Evolutionary conservation across 2,797 vertebrate species (phyloP), one percentile per base, ranked within the genome.

Genomic region (Pelochelys cantorii): DNA sequence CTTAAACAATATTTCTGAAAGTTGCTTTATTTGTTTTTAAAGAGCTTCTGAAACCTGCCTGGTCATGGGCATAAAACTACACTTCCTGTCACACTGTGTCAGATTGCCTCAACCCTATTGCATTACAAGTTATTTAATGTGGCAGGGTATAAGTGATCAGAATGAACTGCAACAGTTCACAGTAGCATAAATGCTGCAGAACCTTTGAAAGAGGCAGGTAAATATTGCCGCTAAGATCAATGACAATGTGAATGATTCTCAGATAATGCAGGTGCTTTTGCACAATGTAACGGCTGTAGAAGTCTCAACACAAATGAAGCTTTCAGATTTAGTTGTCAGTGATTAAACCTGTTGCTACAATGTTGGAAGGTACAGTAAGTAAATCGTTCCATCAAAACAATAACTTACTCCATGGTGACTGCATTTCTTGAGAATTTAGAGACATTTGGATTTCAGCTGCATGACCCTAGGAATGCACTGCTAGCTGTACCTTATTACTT

Each of bases 351-450:
- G 1, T 25, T 52, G 37, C 65, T 86, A 2, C 14, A 78, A 83
- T 1, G 37, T 75, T 29, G 8, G 9, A 14, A 90, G 86, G 15
- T 48, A 62, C 85, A 42, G 75, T 80, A n/a, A 48, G 31, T 42
- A 57, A 57, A 85, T 60, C 37, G 54, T 91, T 18, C 27, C 9
- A 53, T n/a, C 60, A 53, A 88, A 87, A 75, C 42, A 20, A 5
- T 48, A 55, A 80, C 29, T 80, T 90, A 84, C 71, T 54, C 2
- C 2, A 91, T 82, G 74, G 18, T 84, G 89, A 90, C 89, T 90
- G 84, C 59, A 56, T 65, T 11, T 37, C 57, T 75, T 57, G 59
- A 54, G 79, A 48, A 9, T 37, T 82, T 79, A 62, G 86, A 93
- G 53, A 5, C 27, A 57, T 79, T 55, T 90, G 55, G 54, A 68